A percentile compares a stretch with the other conserved stretches of the same genome.
phyloP scores from a whole-genome alignment of 2,888 invertebrate genomes.

The Sarcophaga variegata region DNA sequence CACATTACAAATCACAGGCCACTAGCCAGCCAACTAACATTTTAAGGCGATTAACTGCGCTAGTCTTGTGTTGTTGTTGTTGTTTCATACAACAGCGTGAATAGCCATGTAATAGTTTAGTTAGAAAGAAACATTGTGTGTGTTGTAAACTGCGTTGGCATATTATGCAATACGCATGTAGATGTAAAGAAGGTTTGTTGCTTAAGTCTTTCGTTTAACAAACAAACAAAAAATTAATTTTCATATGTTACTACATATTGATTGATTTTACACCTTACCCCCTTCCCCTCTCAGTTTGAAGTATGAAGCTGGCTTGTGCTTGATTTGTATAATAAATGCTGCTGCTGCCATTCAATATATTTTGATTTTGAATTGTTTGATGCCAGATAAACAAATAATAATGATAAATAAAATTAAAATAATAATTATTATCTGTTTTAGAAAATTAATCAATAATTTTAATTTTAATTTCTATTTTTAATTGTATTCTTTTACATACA shows the following conservation, averaged over 20 bases:
- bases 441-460: conserved; percentile 44
- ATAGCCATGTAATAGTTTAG: no score
- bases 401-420: not conserved
- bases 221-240: no score
- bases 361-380: not conserved
- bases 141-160: no score
- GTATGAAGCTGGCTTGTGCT: not conserved
- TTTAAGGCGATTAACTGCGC: not conserved
- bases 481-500: not conserved
- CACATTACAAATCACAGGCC: not conserved
- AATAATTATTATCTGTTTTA: conserved; percentile 27
- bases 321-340: not conserved
- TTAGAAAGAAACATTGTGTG: no score
- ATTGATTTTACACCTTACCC: no score
- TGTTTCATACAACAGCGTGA: no score
- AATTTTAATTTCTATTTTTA: not conserved
- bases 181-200: not conserved
- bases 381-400: not conserved
- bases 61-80: no score
- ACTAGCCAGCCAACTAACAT: not conserved
- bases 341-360: no score
- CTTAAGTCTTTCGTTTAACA: not conserved
- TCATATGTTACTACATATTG: no score
- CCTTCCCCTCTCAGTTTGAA: not conserved
- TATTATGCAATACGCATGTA: no score